Conservation (phyloP, 2,113 vertebrate genomes). For the Nicator chloris region DNA sequence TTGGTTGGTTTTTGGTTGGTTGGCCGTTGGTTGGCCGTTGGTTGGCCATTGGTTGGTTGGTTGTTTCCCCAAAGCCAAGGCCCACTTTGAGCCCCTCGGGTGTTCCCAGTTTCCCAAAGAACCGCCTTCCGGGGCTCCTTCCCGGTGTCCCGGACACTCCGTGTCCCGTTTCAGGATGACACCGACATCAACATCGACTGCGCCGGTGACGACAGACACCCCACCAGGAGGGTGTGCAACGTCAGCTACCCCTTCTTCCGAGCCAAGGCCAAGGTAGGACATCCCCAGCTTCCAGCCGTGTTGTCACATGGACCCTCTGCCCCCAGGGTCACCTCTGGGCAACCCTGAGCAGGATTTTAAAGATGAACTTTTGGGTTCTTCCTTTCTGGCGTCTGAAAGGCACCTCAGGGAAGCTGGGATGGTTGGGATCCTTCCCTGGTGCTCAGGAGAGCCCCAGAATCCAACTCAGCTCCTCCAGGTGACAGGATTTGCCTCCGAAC, state of each 20-base stretch:
- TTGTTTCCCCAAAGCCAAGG: neutral
- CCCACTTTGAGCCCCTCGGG: fast-evolving
- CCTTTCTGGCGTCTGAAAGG: neutral
- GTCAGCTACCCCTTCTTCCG: slow-evolving; percentile 93
- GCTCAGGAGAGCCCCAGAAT: neutral
- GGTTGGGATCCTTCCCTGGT: neutral
- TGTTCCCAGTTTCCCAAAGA: neutral
- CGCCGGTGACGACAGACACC: slow-evolving; percentile 67
- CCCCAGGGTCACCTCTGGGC: fast-evolving
- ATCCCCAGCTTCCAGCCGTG: neutral
- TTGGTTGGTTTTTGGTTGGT: no score
- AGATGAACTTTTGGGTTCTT: fast-evolving
- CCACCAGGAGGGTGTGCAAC: slow-evolving; percentile 82
- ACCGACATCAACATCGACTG: slow-evolving; percentile 88
- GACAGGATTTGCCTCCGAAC: neutral
- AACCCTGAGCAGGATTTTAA: neutral
- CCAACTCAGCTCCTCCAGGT: neutral
- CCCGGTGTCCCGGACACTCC: fast-evolving
- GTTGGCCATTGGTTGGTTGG: neutral
- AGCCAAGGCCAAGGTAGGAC: slow-evolving; percentile 85
- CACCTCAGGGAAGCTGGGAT: fast-evolving
- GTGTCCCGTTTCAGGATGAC: slow-evolving; percentile 72
- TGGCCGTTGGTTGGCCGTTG: no score
- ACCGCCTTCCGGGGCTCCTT: fast-evolving
- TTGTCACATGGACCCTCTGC: neutral